These are phyloP conservation scores for Eptesicus fuscus DNA, from an alignment of 2,113 vertebrate species.

Conservation along the genomic window DNA sequence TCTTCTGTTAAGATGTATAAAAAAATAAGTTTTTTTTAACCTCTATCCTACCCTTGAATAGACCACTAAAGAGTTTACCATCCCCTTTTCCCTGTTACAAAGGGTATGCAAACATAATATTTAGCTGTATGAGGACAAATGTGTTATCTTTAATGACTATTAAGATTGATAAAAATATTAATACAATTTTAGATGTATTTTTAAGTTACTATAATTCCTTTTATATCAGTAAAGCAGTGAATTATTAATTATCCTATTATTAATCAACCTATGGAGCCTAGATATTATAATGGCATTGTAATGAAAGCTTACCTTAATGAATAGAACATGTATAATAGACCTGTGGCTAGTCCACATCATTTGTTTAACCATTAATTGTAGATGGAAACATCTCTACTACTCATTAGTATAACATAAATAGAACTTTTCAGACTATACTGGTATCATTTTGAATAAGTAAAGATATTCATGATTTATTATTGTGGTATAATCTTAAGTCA, in stretches of 20 bases:
- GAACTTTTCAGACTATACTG: slow-evolving; percentile 29
- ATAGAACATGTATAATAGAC: not conserved
- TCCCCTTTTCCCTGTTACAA: not conserved
- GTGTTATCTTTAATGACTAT: not conserved
- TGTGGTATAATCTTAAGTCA: not conserved
- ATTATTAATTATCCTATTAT: slow-evolving; percentile 22
- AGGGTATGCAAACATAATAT: not conserved
- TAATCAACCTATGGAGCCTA: not conserved
- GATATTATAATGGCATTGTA: not conserved
- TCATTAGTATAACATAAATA: slow-evolving; percentile 37
- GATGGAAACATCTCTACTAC: not conserved
- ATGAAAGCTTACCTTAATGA: slow-evolving; percentile 13
- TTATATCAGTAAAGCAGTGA: not conserved
- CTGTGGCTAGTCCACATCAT: not conserved
- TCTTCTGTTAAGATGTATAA: not conserved
- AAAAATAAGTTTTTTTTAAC: not conserved
- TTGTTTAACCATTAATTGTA: slow-evolving; percentile 25
- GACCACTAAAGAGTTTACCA: not conserved
- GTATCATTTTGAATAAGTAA: slow-evolving; percentile 21
- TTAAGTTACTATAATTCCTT: not conserved
- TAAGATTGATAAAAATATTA: slow-evolving; percentile 19
- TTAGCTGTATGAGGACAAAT: not conserved
- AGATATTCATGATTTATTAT: not conserved
- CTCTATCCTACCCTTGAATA: not conserved
- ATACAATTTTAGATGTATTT: slow-evolving; percentile 2